phyloP scores from a whole-genome alignment of 2,113 vertebrate species.

The Apodemus sylvaticus region DNA sequence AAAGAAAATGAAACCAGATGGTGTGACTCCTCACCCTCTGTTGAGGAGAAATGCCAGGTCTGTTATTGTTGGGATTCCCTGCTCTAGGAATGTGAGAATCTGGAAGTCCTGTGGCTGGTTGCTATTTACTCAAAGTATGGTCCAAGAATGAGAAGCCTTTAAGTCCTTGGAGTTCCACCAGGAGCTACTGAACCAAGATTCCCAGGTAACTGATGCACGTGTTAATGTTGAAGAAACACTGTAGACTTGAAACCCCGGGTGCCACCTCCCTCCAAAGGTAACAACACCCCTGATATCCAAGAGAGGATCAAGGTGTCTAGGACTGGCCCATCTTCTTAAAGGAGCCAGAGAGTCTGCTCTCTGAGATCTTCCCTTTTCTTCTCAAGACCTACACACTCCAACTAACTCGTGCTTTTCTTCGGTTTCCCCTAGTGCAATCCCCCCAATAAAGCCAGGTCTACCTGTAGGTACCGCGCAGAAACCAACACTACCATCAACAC shows the following conservation, averaged over 20 bases:
- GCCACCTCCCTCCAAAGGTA: background rate
- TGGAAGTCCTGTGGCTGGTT: background rate
- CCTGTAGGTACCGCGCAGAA: no score
- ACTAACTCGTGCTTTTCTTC: background rate
- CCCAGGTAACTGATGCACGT: background rate
- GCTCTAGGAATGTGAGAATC: background rate
- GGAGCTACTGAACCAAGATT: background rate
- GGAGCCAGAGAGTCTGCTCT: background rate
- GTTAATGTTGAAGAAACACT: background rate
- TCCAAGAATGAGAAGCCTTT: background rate
- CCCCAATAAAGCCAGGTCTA: slow-evolving; percentile 22
- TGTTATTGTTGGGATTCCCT: background rate
- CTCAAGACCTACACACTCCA: background rate
- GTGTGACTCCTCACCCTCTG: background rate
- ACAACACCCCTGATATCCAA: background rate
- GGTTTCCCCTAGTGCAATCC: background rate
- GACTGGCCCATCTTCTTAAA: background rate
- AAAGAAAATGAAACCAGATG: background rate
- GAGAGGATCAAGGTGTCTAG: background rate
- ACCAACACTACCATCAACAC: slow-evolving; percentile 23
- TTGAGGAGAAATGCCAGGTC: background rate
- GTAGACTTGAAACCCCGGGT: background rate
- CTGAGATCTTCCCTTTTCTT: background rate
- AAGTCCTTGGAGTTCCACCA: background rate
- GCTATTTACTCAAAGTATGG: background rate